These are phyloP conservation scores for Cotesia chilonis DNA, from an alignment of 1,140 invertebrate species.

Conservation along the genomic window DNA sequence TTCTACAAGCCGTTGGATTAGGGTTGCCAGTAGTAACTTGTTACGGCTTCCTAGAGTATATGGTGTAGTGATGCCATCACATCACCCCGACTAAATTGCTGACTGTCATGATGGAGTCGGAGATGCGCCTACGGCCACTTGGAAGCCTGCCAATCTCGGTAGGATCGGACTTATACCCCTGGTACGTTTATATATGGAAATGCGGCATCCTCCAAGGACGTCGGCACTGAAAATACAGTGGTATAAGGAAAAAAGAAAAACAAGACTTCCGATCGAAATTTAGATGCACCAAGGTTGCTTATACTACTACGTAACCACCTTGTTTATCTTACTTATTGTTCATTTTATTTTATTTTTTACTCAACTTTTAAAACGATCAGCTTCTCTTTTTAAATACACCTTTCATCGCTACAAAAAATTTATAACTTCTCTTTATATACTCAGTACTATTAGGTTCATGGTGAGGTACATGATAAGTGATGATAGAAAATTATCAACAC, in stretches of 20 bases:
- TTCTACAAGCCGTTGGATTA: constrained; percentile 29
- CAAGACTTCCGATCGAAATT: constrained; percentile 35
- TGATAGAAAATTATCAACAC: no score
- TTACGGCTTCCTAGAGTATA: constrained; percentile 23
- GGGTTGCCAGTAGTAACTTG: constrained; percentile 15
- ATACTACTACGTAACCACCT: constrained; percentile 3
- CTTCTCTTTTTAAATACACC: neutral
- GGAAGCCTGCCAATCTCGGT: constrained; percentile 44
- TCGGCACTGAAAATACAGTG: constrained; percentile 19
- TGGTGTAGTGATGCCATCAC: constrained; percentile 30
- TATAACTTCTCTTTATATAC: no score
- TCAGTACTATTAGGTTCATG: no score
- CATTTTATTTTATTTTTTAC: constrained; percentile 15
- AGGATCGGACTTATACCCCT: constrained; percentile 43
- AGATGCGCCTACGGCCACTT: constrained; percentile 39
- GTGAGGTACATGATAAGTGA: no score
- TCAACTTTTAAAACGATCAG: neutral
- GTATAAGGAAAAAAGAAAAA: neutral
- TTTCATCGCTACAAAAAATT: constrained; percentile 2
- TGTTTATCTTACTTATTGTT: constrained; percentile 23
- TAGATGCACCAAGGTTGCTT: constrained; percentile 13
- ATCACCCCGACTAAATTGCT: constrained; percentile 47
- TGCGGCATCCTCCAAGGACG: constrained; percentile 37
- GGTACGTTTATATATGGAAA: constrained; percentile 54
- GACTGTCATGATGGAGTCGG: constrained; percentile 46